Percentiles rank a stretch among this genome's conserved stretches.
Evolutionary conservation across 2,888 invertebrate species (phyloP).

Genomic region (Tenthredo scrophulariae): DNA sequence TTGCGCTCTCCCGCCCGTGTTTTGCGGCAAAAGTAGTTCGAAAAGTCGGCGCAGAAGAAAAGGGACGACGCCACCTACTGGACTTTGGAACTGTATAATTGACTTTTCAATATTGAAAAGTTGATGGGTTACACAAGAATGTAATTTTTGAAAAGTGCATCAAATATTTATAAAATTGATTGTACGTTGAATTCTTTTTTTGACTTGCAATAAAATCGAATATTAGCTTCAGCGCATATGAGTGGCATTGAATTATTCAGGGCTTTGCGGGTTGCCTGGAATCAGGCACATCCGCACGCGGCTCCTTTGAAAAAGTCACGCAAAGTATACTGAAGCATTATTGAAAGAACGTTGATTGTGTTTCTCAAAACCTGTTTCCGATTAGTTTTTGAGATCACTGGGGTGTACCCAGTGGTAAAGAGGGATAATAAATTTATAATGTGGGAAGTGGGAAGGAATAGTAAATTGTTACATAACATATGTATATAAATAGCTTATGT

Average conservation of each 20-base stretch:
- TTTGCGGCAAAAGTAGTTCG: neutral
- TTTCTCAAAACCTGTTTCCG: neutral
- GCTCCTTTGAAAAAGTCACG: neutral
- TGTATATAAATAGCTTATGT: constrained; percentile 30
- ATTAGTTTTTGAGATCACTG: neutral
- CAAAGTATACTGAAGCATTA: neutral
- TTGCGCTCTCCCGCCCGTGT: neutral
- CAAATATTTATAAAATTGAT: no score
- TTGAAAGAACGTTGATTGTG: no score
- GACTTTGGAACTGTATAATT: neutral
- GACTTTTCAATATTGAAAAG: neutral
- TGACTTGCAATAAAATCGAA: no score
- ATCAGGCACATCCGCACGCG: neutral
- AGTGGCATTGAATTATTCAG: neutral
- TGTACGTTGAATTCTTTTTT: no score
- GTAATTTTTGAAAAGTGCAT: no score
- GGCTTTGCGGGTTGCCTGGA: neutral
- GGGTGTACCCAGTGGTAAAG: neutral
- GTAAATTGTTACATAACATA: neutral
- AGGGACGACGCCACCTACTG: neutral
- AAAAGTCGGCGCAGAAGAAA: neutral
- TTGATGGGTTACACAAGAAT: no score
- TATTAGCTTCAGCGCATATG: no score
- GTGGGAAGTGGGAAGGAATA: neutral
- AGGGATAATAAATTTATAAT: neutral